Evolutionary conservation across 1,140 invertebrate genomes (phyloP).

Genomic region (Bombus picipes): DNA sequence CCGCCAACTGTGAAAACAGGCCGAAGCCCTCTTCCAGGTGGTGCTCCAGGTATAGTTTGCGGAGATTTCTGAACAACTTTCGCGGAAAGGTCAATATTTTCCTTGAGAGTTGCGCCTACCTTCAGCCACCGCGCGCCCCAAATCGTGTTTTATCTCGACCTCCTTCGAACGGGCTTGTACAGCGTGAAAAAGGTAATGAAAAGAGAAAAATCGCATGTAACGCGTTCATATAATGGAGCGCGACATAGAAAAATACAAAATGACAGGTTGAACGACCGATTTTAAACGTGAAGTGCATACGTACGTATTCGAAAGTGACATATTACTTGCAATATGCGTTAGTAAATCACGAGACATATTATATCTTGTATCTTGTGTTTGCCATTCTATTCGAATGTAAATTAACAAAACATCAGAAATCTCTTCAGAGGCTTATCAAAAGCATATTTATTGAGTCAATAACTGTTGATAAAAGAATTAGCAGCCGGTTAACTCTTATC

Average conservation of each 20-base stretch:
- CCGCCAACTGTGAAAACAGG: constrained; percentile 51
- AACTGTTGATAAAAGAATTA: background rate
- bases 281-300: background rate
- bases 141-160: constrained; percentile 66
- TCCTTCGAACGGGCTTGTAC: constrained; percentile 43
- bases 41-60: constrained; percentile 51
- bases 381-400: background rate
- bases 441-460: background rate
- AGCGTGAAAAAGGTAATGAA: constrained; percentile 62
- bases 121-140: constrained; percentile 39
- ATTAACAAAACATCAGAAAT: background rate
- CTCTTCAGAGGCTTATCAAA: background rate
- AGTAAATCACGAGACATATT: background rate
- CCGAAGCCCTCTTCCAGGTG: constrained; percentile 44
- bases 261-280: background rate
- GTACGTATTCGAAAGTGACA: background rate
- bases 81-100: constrained; percentile 66
- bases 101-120: constrained; percentile 61
- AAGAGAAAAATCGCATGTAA: constrained; percentile 52
- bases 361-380: no score
- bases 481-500: background rate
- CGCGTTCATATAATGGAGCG: background rate
- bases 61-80: constrained; percentile 64
- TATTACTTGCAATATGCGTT: background rate
- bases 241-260: background rate